These are phyloP conservation scores for Leptinotarsa haldemani DNA, from an alignment of 2,888 invertebrate species.

Conservation along the genomic window DNA sequence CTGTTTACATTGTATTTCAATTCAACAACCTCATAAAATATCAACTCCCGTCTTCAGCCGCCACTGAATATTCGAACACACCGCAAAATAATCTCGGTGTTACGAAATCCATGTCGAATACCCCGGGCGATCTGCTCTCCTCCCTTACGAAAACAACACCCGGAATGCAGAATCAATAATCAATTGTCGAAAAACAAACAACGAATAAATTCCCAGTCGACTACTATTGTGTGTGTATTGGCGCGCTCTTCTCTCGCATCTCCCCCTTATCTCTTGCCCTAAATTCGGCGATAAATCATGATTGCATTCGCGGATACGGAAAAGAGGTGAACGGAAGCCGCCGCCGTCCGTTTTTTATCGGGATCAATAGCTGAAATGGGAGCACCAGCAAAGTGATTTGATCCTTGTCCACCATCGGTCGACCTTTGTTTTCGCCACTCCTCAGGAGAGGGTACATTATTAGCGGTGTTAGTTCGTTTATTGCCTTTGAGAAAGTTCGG, in stretches of 20 bases:
- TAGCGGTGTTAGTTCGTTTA: background rate
- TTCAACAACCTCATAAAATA: too few species aligned
- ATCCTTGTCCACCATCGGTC: slow-evolving; percentile 1
- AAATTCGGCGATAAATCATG: slow-evolving; percentile 55
- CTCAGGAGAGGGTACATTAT: background rate
- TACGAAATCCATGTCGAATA: slow-evolving; percentile 6
- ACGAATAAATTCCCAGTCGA: slow-evolving; percentile 47
- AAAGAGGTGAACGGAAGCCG: slow-evolving; percentile 25
- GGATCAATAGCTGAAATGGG: slow-evolving; percentile 8
- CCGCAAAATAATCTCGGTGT: slow-evolving; percentile 1
- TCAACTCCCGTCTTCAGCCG: background rate
- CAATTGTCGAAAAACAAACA: slow-evolving; percentile 50
- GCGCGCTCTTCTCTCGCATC: slow-evolving; percentile 36
- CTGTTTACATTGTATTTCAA: too few species aligned
- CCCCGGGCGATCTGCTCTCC: slow-evolving; percentile 12
- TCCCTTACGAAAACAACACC: slow-evolving; percentile 19
- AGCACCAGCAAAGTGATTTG: background rate
- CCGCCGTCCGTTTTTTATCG: slow-evolving; percentile 17
- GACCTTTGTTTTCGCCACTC: background rate
- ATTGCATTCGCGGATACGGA: slow-evolving; percentile 37
- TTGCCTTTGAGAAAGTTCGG: background rate
- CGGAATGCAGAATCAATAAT: slow-evolving; percentile 39
- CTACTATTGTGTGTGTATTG: slow-evolving; percentile 26
- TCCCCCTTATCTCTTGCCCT: slow-evolving; percentile 48
- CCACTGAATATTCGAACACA: background rate